Percentiles rank a stretch among this genome's conserved stretches.
Evolutionary conservation across 2,888 invertebrate species (phyloP).

Genomic region (Ormyrus rosae): DNA sequence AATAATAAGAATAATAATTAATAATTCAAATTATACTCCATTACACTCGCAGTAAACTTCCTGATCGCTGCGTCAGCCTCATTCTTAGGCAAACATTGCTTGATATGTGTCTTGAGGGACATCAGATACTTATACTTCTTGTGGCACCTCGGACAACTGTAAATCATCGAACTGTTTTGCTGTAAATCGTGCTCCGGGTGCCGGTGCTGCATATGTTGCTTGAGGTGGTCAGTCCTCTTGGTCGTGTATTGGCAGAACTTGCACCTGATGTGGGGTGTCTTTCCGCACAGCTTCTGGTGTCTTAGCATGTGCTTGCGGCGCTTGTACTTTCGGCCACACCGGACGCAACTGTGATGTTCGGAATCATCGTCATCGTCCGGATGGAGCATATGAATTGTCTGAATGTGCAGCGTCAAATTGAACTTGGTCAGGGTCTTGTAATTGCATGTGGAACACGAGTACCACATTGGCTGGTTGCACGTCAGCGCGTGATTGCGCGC

Average conservation of each 20-base stretch:
- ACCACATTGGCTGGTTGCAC: no score
- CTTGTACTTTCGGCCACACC: conserved; percentile 73
- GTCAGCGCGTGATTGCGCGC: conserved; percentile 27
- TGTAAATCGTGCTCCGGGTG: conserved; percentile 13
- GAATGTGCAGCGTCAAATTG: conserved; percentile 17
- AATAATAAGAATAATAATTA: no score
- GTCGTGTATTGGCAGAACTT: conserved; percentile 74
- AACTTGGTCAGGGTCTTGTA: conserved; percentile 11
- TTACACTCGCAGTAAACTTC: no score
- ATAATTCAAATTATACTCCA: no score
- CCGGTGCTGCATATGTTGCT: conserved; percentile 41
- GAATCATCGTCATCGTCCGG: background rate
- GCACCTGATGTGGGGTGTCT: conserved; percentile 36
- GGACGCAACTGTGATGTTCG: conserved; percentile 65
- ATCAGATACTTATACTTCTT: conserved; percentile 73
- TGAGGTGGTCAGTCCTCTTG: conserved; percentile 62
- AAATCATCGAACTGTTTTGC: conserved; percentile 53
- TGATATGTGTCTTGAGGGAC: conserved; percentile 23
- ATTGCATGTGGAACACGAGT: conserved; percentile 28
- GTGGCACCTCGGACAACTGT: conserved; percentile 72
- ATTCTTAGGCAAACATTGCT: background rate
- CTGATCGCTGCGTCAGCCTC: no score
- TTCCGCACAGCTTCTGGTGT: conserved; percentile 67
- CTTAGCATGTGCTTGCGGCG: conserved; percentile 73
- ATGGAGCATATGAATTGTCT: conserved; percentile 21